These are phyloP conservation scores for Arrhamphus sclerolepis DNA, from an alignment of 2,797 vertebrate species.

Conservation along the genomic window DNA sequence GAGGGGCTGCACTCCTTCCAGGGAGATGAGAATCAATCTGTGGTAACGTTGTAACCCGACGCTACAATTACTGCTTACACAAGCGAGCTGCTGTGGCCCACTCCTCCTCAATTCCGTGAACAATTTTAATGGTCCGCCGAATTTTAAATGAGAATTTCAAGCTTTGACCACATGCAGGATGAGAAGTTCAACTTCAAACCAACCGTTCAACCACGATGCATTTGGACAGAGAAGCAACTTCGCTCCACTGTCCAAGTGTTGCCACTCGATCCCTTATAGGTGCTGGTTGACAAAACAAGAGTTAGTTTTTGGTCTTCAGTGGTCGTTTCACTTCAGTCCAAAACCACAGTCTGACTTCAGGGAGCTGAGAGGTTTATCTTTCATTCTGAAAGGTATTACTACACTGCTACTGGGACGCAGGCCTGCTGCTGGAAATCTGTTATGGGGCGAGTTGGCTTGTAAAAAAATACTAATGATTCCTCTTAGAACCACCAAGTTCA, in stretches of 20 bases:
- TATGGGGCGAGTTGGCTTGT: too few relatives aligned
- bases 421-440: too few relatives aligned
- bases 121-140: slow-evolving; percentile 23
- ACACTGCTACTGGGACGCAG: slow-evolving; percentile 4
- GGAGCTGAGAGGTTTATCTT: slow-evolving; percentile 32
- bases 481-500: too few relatives aligned
- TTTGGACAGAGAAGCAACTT: slow-evolving; percentile 41
- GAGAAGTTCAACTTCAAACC: slow-evolving; percentile 44
- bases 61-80: slow-evolving; percentile 53
- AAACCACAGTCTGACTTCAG: slow-evolving; percentile 35
- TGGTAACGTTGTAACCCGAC: slow-evolving; percentile 39
- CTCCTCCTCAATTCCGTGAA: slow-evolving; percentile 28
- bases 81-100: slow-evolving; percentile 32
- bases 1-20: slow-evolving; percentile 16
- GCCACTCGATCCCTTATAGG: slow-evolving; percentile 21
- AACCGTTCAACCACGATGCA: slow-evolving; percentile 27
- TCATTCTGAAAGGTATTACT: not conserved
- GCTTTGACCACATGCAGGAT: slow-evolving; percentile 45
- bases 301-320: slow-evolving; percentile 28
- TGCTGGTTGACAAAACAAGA: slow-evolving; percentile 25
- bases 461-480: too few relatives aligned
- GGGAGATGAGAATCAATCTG: slow-evolving; percentile 32
- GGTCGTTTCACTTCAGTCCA: slow-evolving; percentile 28
- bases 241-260: slow-evolving; percentile 27
- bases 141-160: slow-evolving; percentile 38